Base-by-base conservation (phyloP, 2,113 vertebrate species). In the Choloepus hoffmanni region DNA sequence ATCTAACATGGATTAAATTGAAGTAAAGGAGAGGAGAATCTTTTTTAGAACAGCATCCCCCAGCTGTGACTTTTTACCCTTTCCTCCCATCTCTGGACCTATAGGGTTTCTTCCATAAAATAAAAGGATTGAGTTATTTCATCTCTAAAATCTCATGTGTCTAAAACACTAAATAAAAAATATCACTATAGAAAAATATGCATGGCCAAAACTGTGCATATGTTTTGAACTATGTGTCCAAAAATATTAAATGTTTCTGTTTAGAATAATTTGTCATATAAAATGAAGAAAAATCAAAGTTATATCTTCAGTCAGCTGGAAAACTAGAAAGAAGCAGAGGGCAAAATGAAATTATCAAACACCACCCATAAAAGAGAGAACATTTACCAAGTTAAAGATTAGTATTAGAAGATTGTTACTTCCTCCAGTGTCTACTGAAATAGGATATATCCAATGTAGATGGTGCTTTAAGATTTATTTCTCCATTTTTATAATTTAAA, bases 1-100 rank as follows among this genome's bases (percentile, higher is more conserved):
- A 30, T 33, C 63, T 50, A 86, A 96, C 90, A 95, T 73, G 91
- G 73, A 91, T 30, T 60, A 85, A 50, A 15, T 3, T 88, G 89
- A 95, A 89, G 24, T 23, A 63, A 72, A 85, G 48, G 19, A 19
- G 60, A 90, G 79, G 10, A 30, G 65, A 79, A 63, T 81, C 6
- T 74, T 26, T 21, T 14, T 89, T 23, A 73, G 53, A 48, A 83
- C 0, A 16, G 58, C 12, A 30, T 30, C n/a, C 18, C 11, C 58
- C 10, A 5, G 10, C 24, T 6, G 6, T 26, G 30, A 68, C 4
- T 21, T 3, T 33, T 36, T 0, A 24, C 8, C 16, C 3, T 4
- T n/a, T 33, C 43, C 23, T 67, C 18, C 13, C 19, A 8, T 23
- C 70, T n/a, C 43, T 36, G 18, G 15, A 79, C 33, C 33, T 53